These are phyloP conservation scores for Stenichneumon culpator DNA, from an alignment of 2,888 invertebrate genomes.

Conservation along the genomic window DNA sequence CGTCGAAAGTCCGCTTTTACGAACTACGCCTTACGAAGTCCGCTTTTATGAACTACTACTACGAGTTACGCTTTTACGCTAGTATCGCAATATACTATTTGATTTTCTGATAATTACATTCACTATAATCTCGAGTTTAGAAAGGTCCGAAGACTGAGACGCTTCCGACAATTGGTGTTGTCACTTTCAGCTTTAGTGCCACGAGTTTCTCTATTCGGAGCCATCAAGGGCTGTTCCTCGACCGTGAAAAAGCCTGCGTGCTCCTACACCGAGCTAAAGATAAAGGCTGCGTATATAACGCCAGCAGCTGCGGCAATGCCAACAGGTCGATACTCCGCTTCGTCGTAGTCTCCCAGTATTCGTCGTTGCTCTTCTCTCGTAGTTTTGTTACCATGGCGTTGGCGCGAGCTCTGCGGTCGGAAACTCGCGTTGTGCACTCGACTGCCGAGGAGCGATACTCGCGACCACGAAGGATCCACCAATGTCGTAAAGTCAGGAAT, in stretches of 20 bases:
- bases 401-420: conserved; percentile 30
- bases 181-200: not conserved
- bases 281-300: conserved; percentile 77
- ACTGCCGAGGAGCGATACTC: not conserved
- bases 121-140: not conserved
- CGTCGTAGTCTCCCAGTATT: conserved; percentile 22
- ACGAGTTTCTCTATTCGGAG: conserved; percentile 1
- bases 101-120: not conserved
- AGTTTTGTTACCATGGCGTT: conserved; percentile 43
- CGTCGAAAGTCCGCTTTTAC: too few relatives aligned
- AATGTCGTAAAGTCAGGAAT: conserved; percentile 54
- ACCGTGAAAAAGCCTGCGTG: conserved; percentile 28
- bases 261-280: conserved; percentile 75
- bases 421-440: conserved; percentile 16
- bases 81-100: too few relatives aligned
- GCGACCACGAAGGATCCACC: conserved; percentile 36
- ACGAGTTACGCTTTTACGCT: too few relatives aligned
- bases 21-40: too few relatives aligned
- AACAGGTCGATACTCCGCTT: conserved; percentile 81
- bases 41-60: too few relatives aligned
- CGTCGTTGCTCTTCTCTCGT: conserved; percentile 36
- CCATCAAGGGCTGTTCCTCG: conserved; percentile 21
- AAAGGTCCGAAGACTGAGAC: not conserved
- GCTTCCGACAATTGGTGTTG: not conserved
- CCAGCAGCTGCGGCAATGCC: conserved; percentile 74